Evolutionary conservation across 2,113 vertebrate species (phyloP), one percentile per base, ranked within the genome.

Genomic region (Microcebus tavaratra): DNA sequence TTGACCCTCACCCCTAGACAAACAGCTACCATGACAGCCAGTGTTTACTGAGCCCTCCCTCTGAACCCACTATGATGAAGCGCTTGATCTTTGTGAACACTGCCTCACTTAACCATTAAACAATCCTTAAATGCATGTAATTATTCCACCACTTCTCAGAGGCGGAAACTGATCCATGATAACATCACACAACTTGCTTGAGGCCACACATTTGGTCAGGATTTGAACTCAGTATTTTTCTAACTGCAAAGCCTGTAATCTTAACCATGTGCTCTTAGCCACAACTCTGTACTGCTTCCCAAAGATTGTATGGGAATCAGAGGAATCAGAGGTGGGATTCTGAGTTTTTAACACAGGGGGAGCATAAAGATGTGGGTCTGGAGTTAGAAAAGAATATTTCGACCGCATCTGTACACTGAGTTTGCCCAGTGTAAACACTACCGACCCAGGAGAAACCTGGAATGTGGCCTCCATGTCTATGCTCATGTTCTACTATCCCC

Each of bases 161-260:
- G 6, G 8, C 2, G 11, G 45, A 63, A 88, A 90, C 76, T 63
- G 55, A 90, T n/a, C 25, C 55, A 68, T 15, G 1, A 50, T 79
- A 73, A 53, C 9, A 68, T 42, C 61, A 76, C 15, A 6, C 31
- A 73, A 83, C 18, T 29, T 86, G 27, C 48, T 78, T 12, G 82
- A 45, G 29, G n/a, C 15, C 8, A 75, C 48, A 87, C 0, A 85
- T 21, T 48, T 87, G 13, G 7, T 57, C 20, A 48, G 48, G 6
- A 79, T 95, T 29, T 92, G 45, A 87, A 79, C 82, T 79, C 55
- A 72, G 20, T 15, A 57, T 81, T 55, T 94, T 87, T 83, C 80
- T 59, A 72, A 85, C 17, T 76, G 59, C n/a, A 89, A 68, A 70
- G 63, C 31, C 88, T 81, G 3, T 59, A 20, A 17, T 31, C 36